Base-by-base conservation (phyloP, 2,113 vertebrate genomes). In the Dasyprocta punctata region DNA sequence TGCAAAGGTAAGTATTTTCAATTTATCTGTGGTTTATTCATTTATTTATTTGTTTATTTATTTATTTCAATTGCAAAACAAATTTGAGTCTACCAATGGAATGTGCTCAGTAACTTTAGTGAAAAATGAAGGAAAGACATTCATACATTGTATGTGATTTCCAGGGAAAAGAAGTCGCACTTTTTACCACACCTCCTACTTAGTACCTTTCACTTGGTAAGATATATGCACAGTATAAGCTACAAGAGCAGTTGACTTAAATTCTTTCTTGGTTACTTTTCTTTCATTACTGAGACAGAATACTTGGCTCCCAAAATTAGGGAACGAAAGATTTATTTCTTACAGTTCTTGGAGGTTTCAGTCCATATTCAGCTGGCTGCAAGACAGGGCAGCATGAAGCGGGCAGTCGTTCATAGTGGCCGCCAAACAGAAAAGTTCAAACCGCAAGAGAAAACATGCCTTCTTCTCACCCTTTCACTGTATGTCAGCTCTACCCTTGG, bases 1-100 rank as follows among this genome's bases (percentile, higher is more conserved):
- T 52, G 38, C 36, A 92, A 92, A 92, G 19, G 36, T 49, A 92
- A 95, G 52, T 90, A 20, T 85, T 93, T 86, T 86, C 73, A 89
- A 90, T 86, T 24, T n/a, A 5, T 77, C 33, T n/a, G 9, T 87
- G 47, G 12, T 12, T 20, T 24, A 8, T 75, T 44, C 14, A 33
- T 84, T 84, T 20, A 52, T 56, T 85, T 11, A 14, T 10, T 83
- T 47, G n/a, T 75, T 44, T 12, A 33, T 84, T 84, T 20, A 52
- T 56, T 85, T 11, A 14, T 10, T 83, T 47, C 61, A 88, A 81
- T 82, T 92, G 67, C 24, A 85, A 88, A 92, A 81, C 19, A 84
- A 81, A 84, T 69, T 3, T 94, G 77, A 75, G 7, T 36, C 36
- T 75, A 2, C 22, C 84, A 92, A 90, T 38, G 11, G 26, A 90